A percentile compares a stretch with the other conserved stretches of the same genome.
Evolutionary conservation across 2,888 invertebrate species (phyloP).

Genomic region (Pocota personata): DNA sequence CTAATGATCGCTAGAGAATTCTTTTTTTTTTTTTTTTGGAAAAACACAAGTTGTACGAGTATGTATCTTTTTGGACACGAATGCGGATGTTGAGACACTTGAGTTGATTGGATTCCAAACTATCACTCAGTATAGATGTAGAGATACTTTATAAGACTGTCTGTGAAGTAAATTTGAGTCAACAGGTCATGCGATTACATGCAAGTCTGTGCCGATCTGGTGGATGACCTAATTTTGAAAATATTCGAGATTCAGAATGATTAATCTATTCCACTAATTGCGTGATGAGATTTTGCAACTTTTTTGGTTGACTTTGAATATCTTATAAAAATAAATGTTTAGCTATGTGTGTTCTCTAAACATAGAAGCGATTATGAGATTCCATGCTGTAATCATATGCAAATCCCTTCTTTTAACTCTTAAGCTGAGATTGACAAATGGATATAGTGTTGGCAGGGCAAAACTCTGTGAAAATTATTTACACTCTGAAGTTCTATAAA

Average conservation of each 20-base stretch:
- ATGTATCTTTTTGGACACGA: slow-evolving; percentile 4
- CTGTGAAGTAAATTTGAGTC: not conserved
- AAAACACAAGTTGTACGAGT: slow-evolving; percentile 17
- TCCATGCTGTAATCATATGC: slow-evolving; percentile 15
- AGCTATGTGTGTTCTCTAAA: not conserved
- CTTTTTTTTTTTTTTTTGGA: slow-evolving; percentile 2
- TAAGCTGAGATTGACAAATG: not conserved
- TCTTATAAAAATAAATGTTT: not conserved
- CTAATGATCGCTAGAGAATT: slow-evolving; percentile 11
- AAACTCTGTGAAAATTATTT: not conserved
- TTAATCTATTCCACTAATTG: slow-evolving; percentile 23
- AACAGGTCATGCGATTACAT: not conserved
- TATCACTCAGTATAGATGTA: not conserved
- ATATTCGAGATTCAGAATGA: not conserved
- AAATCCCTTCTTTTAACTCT: not conserved
- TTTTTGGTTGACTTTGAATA: not conserved
- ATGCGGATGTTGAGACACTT: slow-evolving; percentile 52
- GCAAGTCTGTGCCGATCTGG: not conserved
- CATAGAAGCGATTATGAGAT: not conserved
- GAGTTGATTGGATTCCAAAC: slow-evolving; percentile 24
- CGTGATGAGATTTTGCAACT: not conserved
- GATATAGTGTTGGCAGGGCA: not conserved
- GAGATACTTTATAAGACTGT: not conserved
- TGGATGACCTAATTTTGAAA: slow-evolving; percentile 23
- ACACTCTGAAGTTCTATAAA: not conserved